phyloP scores from a whole-genome alignment of 2,797 vertebrate species.

The Notolepis coatsorum region DNA sequence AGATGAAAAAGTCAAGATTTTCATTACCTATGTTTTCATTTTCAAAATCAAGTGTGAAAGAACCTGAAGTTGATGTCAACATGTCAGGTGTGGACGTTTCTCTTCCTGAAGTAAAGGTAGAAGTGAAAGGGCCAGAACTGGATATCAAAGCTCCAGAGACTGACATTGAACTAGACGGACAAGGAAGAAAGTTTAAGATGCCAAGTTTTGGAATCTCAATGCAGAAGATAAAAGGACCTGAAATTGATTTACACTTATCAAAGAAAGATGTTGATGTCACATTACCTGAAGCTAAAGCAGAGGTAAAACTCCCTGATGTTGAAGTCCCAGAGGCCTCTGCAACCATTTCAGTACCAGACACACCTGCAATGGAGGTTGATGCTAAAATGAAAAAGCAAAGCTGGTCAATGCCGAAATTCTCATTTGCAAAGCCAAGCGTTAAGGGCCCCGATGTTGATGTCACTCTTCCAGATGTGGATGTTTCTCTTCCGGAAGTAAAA shows the following conservation, averaged over 20 bases:
- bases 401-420: slow-evolving; percentile 33
- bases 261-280: slow-evolving; percentile 33
- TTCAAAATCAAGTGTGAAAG: not conserved
- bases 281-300: slow-evolving; percentile 29
- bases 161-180: slow-evolving; percentile 24
- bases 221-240: slow-evolving; percentile 44
- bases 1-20: slow-evolving; percentile 47
- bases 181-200: slow-evolving; percentile 47
- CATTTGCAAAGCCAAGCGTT: not conserved
- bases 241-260: slow-evolving; percentile 33
- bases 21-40: slow-evolving; percentile 28
- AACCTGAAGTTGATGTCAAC: slow-evolving; percentile 10
- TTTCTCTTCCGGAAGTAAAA: too few species aligned
- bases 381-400: slow-evolving; percentile 25
- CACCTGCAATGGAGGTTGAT: not conserved
- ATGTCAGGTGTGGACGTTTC: too few species aligned
- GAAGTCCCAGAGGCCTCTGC: not conserved
- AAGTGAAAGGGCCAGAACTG: not conserved
- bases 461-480: too few species aligned
- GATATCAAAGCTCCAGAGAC: not conserved
- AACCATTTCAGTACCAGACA: not conserved
- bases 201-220: slow-evolving; percentile 55
- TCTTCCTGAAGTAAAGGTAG: too few species aligned
- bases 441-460: not conserved
- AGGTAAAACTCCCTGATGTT: slow-evolving; percentile 9